Conservation (phyloP, 2,113 vertebrate species). For the Nerophis lumbriciformis region DNA sequence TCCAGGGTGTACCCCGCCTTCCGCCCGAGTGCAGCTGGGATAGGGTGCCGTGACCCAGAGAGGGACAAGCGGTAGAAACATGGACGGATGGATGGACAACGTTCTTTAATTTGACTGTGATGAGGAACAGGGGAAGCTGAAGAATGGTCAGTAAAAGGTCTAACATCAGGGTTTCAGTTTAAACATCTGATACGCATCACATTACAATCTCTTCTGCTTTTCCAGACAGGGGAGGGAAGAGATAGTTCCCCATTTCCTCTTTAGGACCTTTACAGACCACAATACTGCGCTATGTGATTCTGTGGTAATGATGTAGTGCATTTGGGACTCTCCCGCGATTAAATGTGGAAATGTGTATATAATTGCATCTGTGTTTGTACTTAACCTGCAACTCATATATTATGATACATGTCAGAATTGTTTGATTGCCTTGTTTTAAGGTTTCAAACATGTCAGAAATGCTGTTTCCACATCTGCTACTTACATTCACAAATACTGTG, state of each 20-base stretch:
- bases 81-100: too few species aligned
- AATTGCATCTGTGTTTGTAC: neutral
- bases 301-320: neutral
- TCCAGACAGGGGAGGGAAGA: constrained; percentile 32
- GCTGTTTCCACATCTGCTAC: too few species aligned
- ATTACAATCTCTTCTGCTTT: constrained; percentile 46
- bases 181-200: neutral
- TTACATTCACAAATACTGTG: neutral
- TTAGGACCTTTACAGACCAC: constrained; percentile 11
- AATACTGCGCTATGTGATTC: neutral
- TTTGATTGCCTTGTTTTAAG: neutral
- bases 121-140: neutral
- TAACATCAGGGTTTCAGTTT: constrained; percentile 9
- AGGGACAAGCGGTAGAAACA: too few species aligned
- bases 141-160: neutral
- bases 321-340: constrained; percentile 36
- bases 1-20: too few species aligned
- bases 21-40: too few species aligned
- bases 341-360: constrained; percentile 22
- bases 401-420: neutral
- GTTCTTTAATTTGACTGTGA: neutral
- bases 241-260: constrained; percentile 16
- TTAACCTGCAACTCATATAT: constrained; percentile 4
- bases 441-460: too few species aligned
- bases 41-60: too few species aligned